Evolutionary conservation across 2,113 vertebrate species (phyloP), one percentile per base, ranked within the genome.

Genomic region (Eubucco bourcierii): DNA sequence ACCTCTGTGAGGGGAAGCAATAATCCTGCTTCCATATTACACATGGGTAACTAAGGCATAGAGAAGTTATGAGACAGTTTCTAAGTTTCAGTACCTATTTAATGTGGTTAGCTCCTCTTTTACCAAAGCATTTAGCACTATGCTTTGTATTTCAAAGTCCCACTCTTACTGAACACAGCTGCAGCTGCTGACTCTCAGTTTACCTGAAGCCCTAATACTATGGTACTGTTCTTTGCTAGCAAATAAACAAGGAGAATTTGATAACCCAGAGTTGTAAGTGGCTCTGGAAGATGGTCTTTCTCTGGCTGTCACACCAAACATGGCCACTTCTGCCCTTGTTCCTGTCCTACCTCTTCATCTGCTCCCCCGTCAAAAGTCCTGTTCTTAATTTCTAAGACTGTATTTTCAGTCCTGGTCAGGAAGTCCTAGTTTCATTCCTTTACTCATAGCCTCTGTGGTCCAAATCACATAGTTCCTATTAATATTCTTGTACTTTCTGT

Each of bases 261-360:
- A 47, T 44, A 55, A 59, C 27, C 14, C 65, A 17, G 13, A 14
- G 15, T 21, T 0, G 0, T 5, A 52, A n/a, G 23, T 15, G 28
- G 55, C 55, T 56, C 31, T 86, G 33, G 58, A 64, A 67, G 41
- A 20, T 13, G 18, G 11, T 28, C 4, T n/a, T 56, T 71, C 41
- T 52, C 44, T 58, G 58, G 12, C 3, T 34, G 50, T 39, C 58
- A 67, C 34, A 81, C 37, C 33, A 53, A 55, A 65, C 33, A 47
- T 0, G 0, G 44, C 17, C 27, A 72, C 58, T 68, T 65, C 47
- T 55, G 39, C 25, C 29, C 53, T 59, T 76, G 7, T 9, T 80
- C 37, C 56, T 60, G 15, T 37, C 6, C 53, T 3, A 11, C 1
- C 9, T 28, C 19, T 74, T 44, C n/a, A 27, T 75, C 31, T 55